Conservation (phyloP, 2,797 vertebrate genomes). For the Mastacembelus armatus region DNA sequence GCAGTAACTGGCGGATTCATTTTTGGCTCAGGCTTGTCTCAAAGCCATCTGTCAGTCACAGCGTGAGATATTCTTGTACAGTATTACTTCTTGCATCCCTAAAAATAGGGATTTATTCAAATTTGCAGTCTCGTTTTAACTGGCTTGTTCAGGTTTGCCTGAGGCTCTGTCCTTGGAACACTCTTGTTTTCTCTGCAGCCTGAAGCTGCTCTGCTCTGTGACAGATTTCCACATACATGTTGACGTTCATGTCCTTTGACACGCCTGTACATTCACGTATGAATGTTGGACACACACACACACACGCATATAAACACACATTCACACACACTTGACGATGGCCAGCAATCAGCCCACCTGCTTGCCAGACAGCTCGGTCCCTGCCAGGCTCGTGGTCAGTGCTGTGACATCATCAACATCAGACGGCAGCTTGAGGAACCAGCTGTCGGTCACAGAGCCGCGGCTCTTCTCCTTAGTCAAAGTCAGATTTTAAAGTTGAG, state of each 20-base stretch:
- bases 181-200: constrained; percentile 5
- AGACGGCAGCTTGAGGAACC: constrained; percentile 9
- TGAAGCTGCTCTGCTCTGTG: constrained; percentile 9
- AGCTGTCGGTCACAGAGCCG: constrained; percentile 26
- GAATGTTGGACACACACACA: not conserved
- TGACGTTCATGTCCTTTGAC: constrained; percentile 16
- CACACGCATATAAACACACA: not conserved
- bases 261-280: constrained; percentile 31
- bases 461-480: constrained; percentile 7
- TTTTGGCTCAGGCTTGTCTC: not conserved
- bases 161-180: constrained; percentile 2
- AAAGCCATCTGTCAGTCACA: not conserved
- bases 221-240: too few relatives aligned
- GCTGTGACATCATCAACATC: constrained; percentile 48
- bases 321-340: constrained; percentile 4
- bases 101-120: not conserved
- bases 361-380: constrained; percentile 38
- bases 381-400: constrained; percentile 25
- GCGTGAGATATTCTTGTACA: not conserved
- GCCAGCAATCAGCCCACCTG: constrained; percentile 38
- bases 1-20: not conserved
- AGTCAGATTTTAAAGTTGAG: not conserved
- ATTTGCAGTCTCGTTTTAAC: not conserved
- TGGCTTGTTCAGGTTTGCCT: not conserved
- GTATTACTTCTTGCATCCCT: not conserved